Evolutionary conservation across 2,888 invertebrate species (phyloP).

Genomic region (Hyppa rectilinea): DNA sequence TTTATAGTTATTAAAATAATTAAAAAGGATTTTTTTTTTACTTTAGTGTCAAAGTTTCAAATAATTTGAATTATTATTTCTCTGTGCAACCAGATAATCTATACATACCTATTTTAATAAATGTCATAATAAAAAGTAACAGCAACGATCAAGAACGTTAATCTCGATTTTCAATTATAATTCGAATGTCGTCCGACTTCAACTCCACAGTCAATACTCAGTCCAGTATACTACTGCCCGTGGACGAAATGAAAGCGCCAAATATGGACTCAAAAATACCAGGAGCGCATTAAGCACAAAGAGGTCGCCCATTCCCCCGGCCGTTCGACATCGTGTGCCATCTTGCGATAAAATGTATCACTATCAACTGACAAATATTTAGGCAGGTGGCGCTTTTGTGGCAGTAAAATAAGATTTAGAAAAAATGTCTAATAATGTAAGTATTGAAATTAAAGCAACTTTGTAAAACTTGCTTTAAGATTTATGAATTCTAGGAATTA

Average conservation of each 20-base stretch:
- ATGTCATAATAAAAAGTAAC: not conserved
- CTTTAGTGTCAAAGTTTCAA: not conserved
- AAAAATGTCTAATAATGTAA: too few relatives aligned
- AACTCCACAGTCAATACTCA: not conserved
- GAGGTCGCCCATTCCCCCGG: slow-evolving; percentile 65
- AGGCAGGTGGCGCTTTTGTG: slow-evolving; percentile 65
- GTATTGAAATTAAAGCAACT: not conserved
- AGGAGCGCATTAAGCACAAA: slow-evolving; percentile 76
- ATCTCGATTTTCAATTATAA: slow-evolving; percentile 20
- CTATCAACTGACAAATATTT: slow-evolving; percentile 46
- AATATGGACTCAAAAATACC: slow-evolving; percentile 86
- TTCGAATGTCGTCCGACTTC: not conserved
- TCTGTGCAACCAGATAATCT: not conserved
- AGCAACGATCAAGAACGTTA: slow-evolving; percentile 21
- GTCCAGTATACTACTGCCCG: too few relatives aligned
- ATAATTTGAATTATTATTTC: not conserved
- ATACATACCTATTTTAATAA: too few relatives aligned
- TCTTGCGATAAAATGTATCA: slow-evolving; percentile 69
- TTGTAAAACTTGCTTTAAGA: not conserved
- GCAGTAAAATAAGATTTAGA: not conserved
- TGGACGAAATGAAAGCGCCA: slow-evolving; percentile 79
- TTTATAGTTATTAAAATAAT: not conserved
- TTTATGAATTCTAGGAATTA: not conserved
- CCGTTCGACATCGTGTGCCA: slow-evolving; percentile 64
- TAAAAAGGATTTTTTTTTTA: not conserved